Evolutionary conservation across 1,140 invertebrate species (phyloP).

Genomic region (Polypedilum vanderplanki): DNA sequence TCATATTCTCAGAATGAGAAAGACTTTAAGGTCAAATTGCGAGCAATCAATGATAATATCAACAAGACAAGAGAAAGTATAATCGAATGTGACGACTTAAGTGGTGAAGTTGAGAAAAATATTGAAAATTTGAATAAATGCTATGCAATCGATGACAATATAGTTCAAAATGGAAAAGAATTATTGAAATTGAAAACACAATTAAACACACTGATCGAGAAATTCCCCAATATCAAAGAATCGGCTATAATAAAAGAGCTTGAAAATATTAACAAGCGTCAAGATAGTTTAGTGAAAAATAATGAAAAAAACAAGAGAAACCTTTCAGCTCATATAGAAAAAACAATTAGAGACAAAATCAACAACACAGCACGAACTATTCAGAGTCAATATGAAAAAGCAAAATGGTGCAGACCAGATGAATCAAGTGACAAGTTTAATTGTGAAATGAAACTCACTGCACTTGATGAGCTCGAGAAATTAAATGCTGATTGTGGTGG

Average conservation of each 20-base stretch:
- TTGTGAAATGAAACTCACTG: constrained; percentile 81
- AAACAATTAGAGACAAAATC: constrained; percentile 80
- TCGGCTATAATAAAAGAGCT: constrained; percentile 72
- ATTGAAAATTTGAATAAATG: constrained; percentile 68
- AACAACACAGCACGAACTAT: constrained; percentile 72
- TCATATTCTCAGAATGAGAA: constrained; percentile 67
- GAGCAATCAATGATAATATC: constrained; percentile 58
- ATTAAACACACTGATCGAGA: constrained; percentile 62
- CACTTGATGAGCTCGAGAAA: constrained; percentile 67
- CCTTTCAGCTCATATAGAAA: constrained; percentile 73
- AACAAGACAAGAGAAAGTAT: constrained; percentile 74
- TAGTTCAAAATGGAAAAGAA: not conserved
- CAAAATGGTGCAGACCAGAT: constrained; percentile 86
- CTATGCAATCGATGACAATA: constrained; percentile 54
- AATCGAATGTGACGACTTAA: constrained; percentile 85
- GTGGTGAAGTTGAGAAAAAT: constrained; percentile 77
- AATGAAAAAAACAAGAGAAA: constrained; percentile 75
- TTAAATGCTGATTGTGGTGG: constrained; percentile 61
- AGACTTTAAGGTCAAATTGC: constrained; percentile 61
- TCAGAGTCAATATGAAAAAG: constrained; percentile 74
- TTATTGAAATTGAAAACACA: constrained; percentile 50
- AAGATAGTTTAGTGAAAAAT: constrained; percentile 63
- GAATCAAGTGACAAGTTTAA: constrained; percentile 82
- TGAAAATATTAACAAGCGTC: constrained; percentile 66
- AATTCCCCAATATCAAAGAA: constrained; percentile 72